Conservation (phyloP, 2,888 invertebrate genomes). For the Abscondita cerata region DNA sequence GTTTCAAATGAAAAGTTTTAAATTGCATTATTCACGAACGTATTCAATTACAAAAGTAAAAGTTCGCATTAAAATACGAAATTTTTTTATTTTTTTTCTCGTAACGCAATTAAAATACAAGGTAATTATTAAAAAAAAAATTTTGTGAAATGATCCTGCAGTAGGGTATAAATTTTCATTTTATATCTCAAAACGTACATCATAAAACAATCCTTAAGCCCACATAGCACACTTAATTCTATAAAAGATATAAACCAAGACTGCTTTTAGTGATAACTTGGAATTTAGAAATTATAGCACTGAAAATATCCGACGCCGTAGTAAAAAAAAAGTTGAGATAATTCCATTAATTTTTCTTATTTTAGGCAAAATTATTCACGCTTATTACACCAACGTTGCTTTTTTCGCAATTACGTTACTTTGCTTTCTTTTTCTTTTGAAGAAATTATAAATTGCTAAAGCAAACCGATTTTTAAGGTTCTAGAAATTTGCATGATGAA, state of each 20-base stretch:
- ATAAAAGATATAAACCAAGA: slow-evolving; percentile 13
- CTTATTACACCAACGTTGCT: slow-evolving; percentile 24
- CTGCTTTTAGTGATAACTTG: slow-evolving; percentile 10
- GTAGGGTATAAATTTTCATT: slow-evolving; percentile 26
- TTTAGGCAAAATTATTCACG: slow-evolving; percentile 27
- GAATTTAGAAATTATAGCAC: slow-evolving; percentile 5
- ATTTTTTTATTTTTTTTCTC: too few species aligned
- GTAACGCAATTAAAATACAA: too few species aligned
- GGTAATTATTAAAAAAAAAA: too few species aligned
- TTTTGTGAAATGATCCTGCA: slow-evolving; percentile 12
- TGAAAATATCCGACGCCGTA: slow-evolving; percentile 1
- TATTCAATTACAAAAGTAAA: too few species aligned
- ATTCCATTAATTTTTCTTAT: slow-evolving; percentile 20
- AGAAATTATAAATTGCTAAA: slow-evolving; percentile 29
- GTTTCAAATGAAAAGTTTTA: too few species aligned
- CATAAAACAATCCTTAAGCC: slow-evolving; percentile 26
- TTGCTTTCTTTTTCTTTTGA: slow-evolving; percentile 3
- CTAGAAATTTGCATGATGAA: slow-evolving; percentile 28
- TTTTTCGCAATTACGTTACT: slow-evolving; percentile 26
- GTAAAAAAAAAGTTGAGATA: slow-evolving; percentile 9
- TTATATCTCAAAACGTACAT: slow-evolving; percentile 19
- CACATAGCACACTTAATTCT: slow-evolving; percentile 19
- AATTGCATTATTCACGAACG: too few species aligned
- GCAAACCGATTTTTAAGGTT: slow-evolving; percentile 28
- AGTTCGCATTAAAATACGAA: too few species aligned